Evolutionary conservation across 1,140 invertebrate genomes (phyloP), one percentile per base, ranked within the genome.

Genomic region (Drosophila sp.): DNA sequence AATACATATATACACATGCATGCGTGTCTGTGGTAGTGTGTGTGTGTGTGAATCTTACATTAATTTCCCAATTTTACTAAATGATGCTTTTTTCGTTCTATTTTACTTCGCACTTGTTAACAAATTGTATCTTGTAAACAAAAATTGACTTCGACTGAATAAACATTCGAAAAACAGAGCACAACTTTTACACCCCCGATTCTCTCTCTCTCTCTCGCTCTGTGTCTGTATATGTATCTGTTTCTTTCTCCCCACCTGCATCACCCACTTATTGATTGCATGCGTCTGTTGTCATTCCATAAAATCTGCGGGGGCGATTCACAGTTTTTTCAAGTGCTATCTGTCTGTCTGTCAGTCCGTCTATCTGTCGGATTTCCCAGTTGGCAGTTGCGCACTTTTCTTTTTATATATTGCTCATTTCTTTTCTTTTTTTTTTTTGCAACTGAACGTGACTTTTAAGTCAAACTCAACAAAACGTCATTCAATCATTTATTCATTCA

Each of bases 91-190:
- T 21, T 70, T 43, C 72, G 21, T 65, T 58, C 58, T 59, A 64
- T 75, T 78, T 21, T 69, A 84, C 70, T 78, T 83, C 76, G 66
- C 83, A 83, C 79, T 89, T 89, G 84, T 89, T 89, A 83, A 89
- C 80, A 89, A 89, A 83, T 89, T 71, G 34, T 67, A 62, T 13
- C 41, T 40, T 76, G 79, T 87, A 87, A 76, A 81, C 78, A 75
- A 46, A 54, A 67, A 29, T 72, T 53, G 32, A 63, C 14, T 46
- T 58, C 54, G 25, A 56, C 41, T 32, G 43, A 46, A 65, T 51
- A 72, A 72, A 62, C 41, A 69, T 5, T 53, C 9, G 14, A 7
- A 2, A 51, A 50, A 38, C 45, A 13, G 29, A 32, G 34, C 54
- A 58, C 21, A 41, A 50, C 34, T 29, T 18, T 40, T 16, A 8